These are phyloP conservation scores for Grapholita molesta DNA, from an alignment of 1,140 invertebrate species.

Conservation along the genomic window DNA sequence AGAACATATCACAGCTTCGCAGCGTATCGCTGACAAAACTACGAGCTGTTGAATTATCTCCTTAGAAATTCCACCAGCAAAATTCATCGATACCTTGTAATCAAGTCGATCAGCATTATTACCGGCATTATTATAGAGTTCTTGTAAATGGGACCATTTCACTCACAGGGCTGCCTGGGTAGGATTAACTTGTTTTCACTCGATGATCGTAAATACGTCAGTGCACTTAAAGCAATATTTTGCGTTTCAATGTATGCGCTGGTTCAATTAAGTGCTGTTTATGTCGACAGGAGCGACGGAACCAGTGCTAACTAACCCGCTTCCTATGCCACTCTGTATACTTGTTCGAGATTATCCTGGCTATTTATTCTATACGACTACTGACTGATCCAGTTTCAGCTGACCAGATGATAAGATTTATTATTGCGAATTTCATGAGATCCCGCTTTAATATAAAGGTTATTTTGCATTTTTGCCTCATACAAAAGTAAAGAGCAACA, in stretches of 20 bases:
- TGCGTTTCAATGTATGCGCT: slow-evolving; percentile 33
- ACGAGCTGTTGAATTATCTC: not conserved
- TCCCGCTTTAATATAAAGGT: no score
- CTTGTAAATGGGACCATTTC: not conserved
- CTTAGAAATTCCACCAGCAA: not conserved
- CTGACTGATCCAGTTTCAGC: slow-evolving; percentile 28
- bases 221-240: slow-evolving; percentile 30
- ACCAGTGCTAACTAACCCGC: slow-evolving; percentile 26
- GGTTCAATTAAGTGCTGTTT: slow-evolving; percentile 34
- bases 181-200: slow-evolving; percentile 20
- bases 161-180: slow-evolving; percentile 6
- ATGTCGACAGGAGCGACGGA: slow-evolving; percentile 29
- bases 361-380: slow-evolving; percentile 23
- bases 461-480: slow-evolving; percentile 17
- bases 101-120: not conserved
- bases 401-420: not conserved
- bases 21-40: not conserved
- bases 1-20: no score
- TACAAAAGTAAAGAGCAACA: slow-evolving; percentile 14
- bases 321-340: slow-evolving; percentile 24
- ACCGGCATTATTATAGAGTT: not conserved
- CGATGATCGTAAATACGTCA: slow-evolving; percentile 7
- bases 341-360: slow-evolving; percentile 4
- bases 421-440: not conserved
- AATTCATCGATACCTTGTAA: not conserved